These are phyloP conservation scores for Sprattus sprattus DNA, from an alignment of 2,113 vertebrate genomes.

Conservation along the genomic window DNA sequence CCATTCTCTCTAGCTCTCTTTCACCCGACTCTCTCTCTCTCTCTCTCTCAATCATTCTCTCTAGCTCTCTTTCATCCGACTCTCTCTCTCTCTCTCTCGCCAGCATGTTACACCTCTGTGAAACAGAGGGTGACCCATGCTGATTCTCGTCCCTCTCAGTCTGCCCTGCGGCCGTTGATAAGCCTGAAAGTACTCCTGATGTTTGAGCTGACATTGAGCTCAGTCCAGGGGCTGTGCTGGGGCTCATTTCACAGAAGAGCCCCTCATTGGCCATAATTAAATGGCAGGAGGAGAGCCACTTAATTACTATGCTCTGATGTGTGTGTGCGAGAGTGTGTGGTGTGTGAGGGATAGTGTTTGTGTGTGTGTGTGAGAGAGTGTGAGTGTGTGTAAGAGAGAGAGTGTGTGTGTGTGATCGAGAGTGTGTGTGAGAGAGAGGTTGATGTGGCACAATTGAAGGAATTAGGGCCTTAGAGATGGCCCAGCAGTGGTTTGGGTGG, in stretches of 20 bases:
- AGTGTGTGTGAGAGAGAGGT: not conserved
- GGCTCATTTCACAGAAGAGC: too few relatives aligned
- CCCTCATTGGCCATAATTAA: not conserved
- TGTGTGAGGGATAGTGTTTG: not conserved
- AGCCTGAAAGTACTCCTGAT: not conserved
- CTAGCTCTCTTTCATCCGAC: not conserved
- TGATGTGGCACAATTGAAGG: not conserved
- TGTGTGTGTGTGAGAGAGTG: not conserved
- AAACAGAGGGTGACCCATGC: not conserved
- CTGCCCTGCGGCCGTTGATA: not conserved
- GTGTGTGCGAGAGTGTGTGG: not conserved
- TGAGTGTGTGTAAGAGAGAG: not conserved
- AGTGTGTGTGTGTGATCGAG: not conserved
- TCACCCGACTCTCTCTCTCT: not conserved
- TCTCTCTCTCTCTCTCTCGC: not conserved
- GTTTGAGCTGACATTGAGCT: not conserved
- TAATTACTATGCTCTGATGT: not conserved
- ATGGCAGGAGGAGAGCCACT: not conserved
- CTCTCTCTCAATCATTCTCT: slow-evolving; percentile 1
- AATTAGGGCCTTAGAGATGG: not conserved
- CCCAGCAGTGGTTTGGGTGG: not conserved
- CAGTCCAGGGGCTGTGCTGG: not conserved
- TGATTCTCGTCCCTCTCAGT: not conserved
- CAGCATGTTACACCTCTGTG: not conserved
- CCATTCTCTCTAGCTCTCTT: too few relatives aligned